Conservation (phyloP, 2,888 invertebrate genomes). For the Habroteleia sp. region DNA sequence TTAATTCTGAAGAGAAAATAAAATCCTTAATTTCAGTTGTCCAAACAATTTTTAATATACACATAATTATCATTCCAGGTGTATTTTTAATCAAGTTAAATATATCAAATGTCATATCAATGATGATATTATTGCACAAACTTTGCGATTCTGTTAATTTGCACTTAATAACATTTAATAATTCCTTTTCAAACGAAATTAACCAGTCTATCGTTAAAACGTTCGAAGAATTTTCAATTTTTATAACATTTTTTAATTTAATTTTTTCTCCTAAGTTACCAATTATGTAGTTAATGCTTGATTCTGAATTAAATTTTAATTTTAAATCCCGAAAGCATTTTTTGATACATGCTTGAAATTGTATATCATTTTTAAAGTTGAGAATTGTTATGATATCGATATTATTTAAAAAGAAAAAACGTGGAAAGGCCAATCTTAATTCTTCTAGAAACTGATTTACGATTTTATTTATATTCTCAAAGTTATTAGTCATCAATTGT, state of each 20-base stretch:
- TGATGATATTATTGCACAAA: conserved; percentile 79
- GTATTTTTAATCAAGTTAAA: conserved; percentile 83
- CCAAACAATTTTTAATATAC: conserved; percentile 85
- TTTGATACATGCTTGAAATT: conserved; percentile 85
- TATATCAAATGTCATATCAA: conserved; percentile 69
- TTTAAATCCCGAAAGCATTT: conserved; percentile 88
- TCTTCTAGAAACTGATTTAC: conserved; percentile 86
- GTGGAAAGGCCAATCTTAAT: conserved; percentile 86
- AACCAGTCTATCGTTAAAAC: conserved; percentile 85
- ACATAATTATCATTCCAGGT: conserved; percentile 86
- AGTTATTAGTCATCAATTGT: conserved; percentile 80
- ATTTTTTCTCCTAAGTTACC: conserved; percentile 85
- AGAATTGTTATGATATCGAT: conserved; percentile 88
- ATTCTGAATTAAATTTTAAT: conserved; percentile 82
- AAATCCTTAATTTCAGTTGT: conserved; percentile 84
- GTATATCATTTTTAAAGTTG: conserved; percentile 85
- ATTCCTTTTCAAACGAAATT: conserved; percentile 84
- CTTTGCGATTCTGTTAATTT: conserved; percentile 31
- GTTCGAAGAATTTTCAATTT: conserved; percentile 78
- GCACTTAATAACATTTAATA: conserved; percentile 75
- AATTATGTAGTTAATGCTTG: conserved; percentile 84
- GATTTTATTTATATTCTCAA: conserved; percentile 85
- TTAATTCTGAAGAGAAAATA: conserved; percentile 72
- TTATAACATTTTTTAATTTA: conserved; percentile 75
- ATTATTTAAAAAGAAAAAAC: conserved; percentile 90